Evolutionary conservation across 1,140 invertebrate species (phyloP), one percentile per base, ranked within the genome.

Genomic region (Drosophila novamexicana): DNA sequence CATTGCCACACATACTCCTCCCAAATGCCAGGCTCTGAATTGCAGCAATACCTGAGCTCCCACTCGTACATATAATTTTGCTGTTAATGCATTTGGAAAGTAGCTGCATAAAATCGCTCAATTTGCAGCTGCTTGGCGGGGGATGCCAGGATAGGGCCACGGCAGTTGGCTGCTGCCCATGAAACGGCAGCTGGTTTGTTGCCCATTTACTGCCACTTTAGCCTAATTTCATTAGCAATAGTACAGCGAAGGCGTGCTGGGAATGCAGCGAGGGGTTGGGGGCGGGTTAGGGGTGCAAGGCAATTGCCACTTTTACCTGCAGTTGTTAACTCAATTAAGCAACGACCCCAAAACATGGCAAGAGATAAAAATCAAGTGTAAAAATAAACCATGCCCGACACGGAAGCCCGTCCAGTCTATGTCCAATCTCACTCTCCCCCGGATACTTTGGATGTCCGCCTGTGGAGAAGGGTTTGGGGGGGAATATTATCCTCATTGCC

Each of bases 121-220:
- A 70, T 75, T 75, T 62, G 57, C 44, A 29, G 5, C 18, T 29
- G 22, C 22, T 29, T 10, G 50, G 32, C 18, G n/a, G 14, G 14
- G 10, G 39, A 37, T 39, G 16, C 12, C 2, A 40, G 1, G 34
- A 45, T 39, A 44, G 39, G 14, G 36, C 56, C 40, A 16, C 39
- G 12, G 47, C 2, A 36, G 6, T 59, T 59, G 52, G 53, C 63
- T 57, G 53, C 18, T 67, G 53, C 34, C 53, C 66, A 70, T 34
- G 42, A 70, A 59, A 42, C 10, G 53, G 49, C 79, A 69, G 47
- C 76, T 76, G 75, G 69, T 78, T 81, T 69, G 59, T 73, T 65
- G 77, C 71, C 83, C 79, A 79, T 88, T 86, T 79, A 88, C 76
- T 79, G 69, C 83, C 76, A 79, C 77, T 88, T 88, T 89, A 88